Conservation (phyloP, 2,113 vertebrate genomes). For the Leucoraja erinaceus region DNA sequence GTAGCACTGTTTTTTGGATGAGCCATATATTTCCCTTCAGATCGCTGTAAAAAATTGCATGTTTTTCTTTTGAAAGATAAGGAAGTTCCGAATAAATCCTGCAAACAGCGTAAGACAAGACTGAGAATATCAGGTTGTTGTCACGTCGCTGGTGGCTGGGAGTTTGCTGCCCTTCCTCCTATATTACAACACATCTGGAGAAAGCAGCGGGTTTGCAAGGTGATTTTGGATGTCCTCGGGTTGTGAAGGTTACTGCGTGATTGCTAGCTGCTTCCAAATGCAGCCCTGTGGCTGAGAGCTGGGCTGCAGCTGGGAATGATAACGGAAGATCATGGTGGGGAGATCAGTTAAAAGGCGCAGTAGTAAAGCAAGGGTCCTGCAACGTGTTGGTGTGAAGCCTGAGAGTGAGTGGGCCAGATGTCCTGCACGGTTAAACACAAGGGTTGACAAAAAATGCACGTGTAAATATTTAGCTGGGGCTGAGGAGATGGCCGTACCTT, state of each 20-base stretch:
- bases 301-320: no score
- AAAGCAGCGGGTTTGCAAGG: neutral
- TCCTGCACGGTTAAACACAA: conserved; percentile 12
- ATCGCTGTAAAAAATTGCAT: neutral
- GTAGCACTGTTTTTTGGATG: neutral
- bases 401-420: neutral
- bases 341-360: neutral
- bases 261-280: neutral
- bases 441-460: neutral
- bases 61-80: neutral
- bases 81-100: neutral
- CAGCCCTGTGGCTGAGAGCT: neutral
- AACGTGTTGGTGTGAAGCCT: neutral
- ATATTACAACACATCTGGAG: neutral
- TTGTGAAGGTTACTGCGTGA: neutral
- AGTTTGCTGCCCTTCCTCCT: neutral
- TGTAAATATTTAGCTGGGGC: conserved; percentile 19
- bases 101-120: neutral
- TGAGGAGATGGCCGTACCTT: conserved; percentile 17
- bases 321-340: neutral
- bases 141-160: neutral
- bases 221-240: neutral
- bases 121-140: neutral
- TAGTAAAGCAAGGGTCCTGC: no score
- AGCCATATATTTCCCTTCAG: neutral